Base-by-base conservation (phyloP, 2,113 vertebrate species). In the Perca schrenkii region DNA sequence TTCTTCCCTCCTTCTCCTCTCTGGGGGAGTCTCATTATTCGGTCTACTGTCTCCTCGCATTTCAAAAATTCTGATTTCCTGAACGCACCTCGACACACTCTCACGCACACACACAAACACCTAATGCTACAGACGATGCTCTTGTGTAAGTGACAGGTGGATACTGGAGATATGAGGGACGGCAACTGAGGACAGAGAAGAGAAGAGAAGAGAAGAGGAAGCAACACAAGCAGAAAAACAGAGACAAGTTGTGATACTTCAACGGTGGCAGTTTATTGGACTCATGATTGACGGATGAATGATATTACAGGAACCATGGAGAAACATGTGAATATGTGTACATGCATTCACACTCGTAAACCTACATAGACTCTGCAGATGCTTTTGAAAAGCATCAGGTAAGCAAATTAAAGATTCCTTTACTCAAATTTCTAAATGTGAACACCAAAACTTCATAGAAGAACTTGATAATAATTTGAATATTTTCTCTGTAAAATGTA, bases 51-150 rank as follows among this genome's bases (percentile, higher is more conserved):
- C 6, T 76, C 74, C 79, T 88, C 36, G 19, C 75, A 65, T 83
- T 74, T 80, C 80, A 86, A 66, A 84, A 82, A 52, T 70, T 80
- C 56, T 80, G 84, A 89, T 88, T 91, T 86, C 86, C 89, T 79
- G 89, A 82, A 72, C 31, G 6, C 67, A 74, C 65, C 19, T 25
- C 0, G 3, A 36, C 10, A 19, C 75, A 10, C 85, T 53, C 17
- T 57, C 47, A 4, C 58, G 50, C 53, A 31, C 63, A 16, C 28
- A 16, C 70, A 4, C 58, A 11, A 34, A 62, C 66, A 58, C 47
- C 43, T 49, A 53, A 61, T 34, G n/a, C 69, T 0, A 22, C 31
- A 67, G 73, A 64, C 14, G 61, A 82, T 82, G 78, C 52, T 84
- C 17, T 60, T 75, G 54, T 79, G 60, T 70, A 0, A 66, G 73